Conservation (phyloP, 2,797 vertebrate species). For the Kryptolebias ocellatus region DNA sequence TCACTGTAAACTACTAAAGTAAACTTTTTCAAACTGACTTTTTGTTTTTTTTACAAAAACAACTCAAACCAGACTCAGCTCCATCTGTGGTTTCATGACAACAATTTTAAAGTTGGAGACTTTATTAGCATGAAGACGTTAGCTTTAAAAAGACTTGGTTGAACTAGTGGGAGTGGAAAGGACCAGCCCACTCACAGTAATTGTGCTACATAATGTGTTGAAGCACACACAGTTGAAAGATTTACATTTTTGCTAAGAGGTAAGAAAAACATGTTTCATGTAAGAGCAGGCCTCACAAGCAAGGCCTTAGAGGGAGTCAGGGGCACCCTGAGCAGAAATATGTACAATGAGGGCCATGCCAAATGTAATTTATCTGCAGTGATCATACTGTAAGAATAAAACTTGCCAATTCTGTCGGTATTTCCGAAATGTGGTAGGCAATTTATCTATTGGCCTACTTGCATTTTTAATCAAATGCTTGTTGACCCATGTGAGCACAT, state of each 20-base stretch:
- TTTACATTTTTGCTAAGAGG: background rate
- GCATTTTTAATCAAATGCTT: background rate
- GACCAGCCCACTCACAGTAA: background rate
- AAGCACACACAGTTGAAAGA: background rate
- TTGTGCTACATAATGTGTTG: background rate
- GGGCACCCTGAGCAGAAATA: background rate
- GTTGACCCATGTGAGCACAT: background rate
- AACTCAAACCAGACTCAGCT: background rate
- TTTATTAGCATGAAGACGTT: background rate
- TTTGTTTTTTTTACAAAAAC: background rate
- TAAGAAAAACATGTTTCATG: constrained; percentile 3
- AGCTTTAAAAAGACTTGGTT: background rate
- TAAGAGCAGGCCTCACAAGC: background rate
- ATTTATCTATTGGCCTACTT: too few species aligned
- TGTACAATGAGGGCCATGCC: background rate
- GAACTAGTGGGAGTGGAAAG: background rate
- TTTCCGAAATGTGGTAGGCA: too few species aligned
- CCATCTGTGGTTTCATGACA: background rate
- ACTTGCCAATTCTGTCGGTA: background rate
- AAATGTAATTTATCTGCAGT: background rate
- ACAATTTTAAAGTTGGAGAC: background rate
- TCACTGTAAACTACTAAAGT: constrained; percentile 1
- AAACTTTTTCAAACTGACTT: background rate
- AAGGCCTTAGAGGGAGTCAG: background rate
- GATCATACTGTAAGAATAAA: background rate